These are phyloP conservation scores for Platichthys flesus DNA, from an alignment of 2,113 vertebrate species.

Conservation along the genomic window DNA sequence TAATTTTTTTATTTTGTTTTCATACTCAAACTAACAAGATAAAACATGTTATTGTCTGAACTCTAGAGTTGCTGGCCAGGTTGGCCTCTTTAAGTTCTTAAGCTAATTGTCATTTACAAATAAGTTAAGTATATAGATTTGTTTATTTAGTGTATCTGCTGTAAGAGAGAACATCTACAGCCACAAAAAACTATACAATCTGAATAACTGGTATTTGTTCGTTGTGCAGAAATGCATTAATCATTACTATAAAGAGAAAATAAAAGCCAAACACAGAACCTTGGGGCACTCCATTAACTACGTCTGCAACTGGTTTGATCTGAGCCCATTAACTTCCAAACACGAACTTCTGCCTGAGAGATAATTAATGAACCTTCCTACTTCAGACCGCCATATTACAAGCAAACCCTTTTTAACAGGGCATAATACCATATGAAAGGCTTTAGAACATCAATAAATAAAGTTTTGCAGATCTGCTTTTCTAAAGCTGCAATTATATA, in stretches of 20 bases:
- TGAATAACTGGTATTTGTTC: neutral
- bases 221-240: neutral
- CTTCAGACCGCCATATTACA: neutral
- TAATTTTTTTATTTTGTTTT: no score
- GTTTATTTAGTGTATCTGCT: neutral
- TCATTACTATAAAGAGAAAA: neutral
- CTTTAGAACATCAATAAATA: conserved; percentile 11
- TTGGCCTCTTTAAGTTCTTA: neutral
- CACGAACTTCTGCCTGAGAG: neutral
- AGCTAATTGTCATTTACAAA: neutral
- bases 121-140: neutral
- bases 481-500: neutral
- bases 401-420: neutral
- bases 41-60: no score
- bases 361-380: neutral
- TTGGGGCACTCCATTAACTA: neutral
- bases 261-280: neutral
- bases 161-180: no score
- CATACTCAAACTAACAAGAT: no score
- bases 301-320: neutral
- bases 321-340: neutral
- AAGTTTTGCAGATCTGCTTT: neutral
- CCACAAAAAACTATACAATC: no score
- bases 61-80: no score
- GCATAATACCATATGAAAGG: neutral